These are phyloP conservation scores for Glyphotaelius pellucidus DNA, from an alignment of 2,888 invertebrate species.

Conservation along the genomic window DNA sequence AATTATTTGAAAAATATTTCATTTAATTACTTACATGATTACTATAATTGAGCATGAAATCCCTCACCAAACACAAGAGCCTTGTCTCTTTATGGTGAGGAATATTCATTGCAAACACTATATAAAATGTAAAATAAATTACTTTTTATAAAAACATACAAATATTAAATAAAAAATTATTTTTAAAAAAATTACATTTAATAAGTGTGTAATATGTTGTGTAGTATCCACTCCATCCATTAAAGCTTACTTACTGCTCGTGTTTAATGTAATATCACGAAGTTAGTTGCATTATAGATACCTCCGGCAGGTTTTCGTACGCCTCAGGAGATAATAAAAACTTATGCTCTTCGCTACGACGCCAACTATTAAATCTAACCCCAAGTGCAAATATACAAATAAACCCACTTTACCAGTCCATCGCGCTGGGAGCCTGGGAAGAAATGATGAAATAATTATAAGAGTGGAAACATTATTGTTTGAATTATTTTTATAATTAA, in stretches of 20 bases:
- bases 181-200: too few species aligned
- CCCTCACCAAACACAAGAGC: too few species aligned
- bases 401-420: slow-evolving; percentile 41
- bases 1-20: too few species aligned
- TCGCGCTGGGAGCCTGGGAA: slow-evolving; percentile 52
- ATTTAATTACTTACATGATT: too few species aligned
- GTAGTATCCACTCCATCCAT: neutral
- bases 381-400: slow-evolving; percentile 44
- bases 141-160: too few species aligned
- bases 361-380: slow-evolving; percentile 39
- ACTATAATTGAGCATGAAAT: too few species aligned
- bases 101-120: too few species aligned
- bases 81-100: too few species aligned
- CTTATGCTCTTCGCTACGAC: slow-evolving; percentile 18
- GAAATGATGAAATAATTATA: neutral
- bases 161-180: too few species aligned
- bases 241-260: neutral
- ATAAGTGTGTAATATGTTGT: too few species aligned
- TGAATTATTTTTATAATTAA: neutral
- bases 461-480: neutral
- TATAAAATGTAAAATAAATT: too few species aligned
- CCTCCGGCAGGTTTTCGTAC: neutral
- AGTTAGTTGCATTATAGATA: neutral
- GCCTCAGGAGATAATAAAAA: slow-evolving; percentile 17
- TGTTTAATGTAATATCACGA: neutral